These are phyloP conservation scores for Sylvia borin DNA, from an alignment of 2,797 vertebrate genomes.

Conservation along the genomic window DNA sequence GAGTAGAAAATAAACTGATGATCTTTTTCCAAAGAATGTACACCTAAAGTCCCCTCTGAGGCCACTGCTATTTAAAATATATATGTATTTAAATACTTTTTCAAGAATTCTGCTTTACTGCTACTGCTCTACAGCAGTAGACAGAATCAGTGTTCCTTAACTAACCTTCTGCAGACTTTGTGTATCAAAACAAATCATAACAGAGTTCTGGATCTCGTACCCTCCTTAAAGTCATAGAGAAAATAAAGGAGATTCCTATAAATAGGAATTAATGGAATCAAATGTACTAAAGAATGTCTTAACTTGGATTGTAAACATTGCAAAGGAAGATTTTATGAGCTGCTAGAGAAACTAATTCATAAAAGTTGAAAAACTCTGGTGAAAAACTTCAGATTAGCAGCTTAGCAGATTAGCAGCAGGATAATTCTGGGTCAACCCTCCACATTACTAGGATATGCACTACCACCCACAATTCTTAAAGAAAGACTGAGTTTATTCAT, in stretches of 20 bases:
- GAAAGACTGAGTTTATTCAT: background rate
- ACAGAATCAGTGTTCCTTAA: background rate
- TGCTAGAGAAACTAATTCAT: background rate
- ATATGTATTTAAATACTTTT: background rate
- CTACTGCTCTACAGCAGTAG: background rate
- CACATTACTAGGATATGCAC: background rate
- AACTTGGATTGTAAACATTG: background rate
- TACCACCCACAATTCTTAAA: background rate
- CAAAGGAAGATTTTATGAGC: background rate
- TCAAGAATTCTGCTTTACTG: background rate
- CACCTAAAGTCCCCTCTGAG: background rate
- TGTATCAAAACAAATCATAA: background rate
- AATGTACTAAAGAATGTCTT: background rate
- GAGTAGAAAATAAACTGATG: background rate
- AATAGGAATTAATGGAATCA: background rate
- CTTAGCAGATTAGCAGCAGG: background rate
- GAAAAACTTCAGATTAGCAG: background rate
- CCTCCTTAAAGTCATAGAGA: background rate
- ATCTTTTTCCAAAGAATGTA: background rate
- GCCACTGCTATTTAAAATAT: background rate
- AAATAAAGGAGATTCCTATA: background rate
- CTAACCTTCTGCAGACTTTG: background rate
- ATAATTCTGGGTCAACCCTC: background rate
- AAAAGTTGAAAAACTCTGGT: background rate
- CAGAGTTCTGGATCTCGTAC: background rate